Evolutionary conservation across 1,140 invertebrate genomes (phyloP), one percentile per base, ranked within the genome.

Genomic region (Tetranychus cinnabarinus): DNA sequence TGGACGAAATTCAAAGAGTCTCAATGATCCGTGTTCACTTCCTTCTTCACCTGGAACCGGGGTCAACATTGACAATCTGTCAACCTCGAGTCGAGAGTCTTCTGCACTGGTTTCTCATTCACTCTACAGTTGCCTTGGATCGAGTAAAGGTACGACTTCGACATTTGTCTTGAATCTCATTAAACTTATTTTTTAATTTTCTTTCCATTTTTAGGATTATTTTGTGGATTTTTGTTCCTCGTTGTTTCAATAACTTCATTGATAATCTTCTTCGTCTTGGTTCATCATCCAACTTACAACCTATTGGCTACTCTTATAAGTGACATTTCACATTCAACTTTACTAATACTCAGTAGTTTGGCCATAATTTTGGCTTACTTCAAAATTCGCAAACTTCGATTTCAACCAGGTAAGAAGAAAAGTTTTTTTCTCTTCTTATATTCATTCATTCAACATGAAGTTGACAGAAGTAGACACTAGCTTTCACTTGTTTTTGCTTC

Each of bases 191-290:
- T 36, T 60, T 23, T 58, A 13, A 58, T 58, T 60, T 52, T 60
- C 10, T 10, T 13, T 31, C 10, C 2, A 23, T 33, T 52, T 37
- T 39, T 23, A 70, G 88, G 88, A 62, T 78, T 93, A n/a, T 93
- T 93, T 79, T 86, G 88, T 72, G 88, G 88, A 63, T 79, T 92
- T 23, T 78, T 93, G 31, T 78, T 90, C 47, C 75, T 92, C 59
- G 88, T 91, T 39, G 85, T 83, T n/a, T 86, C 87, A 5, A 76
- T 91, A 52, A 92, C 91, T 70, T 91, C 87, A 71, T 75, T 92
- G 68, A 91, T 92, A 66, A 79, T 92, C 37, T 93, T 91, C 81
- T 92, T 92, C 75, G 88, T 92, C 45, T 76, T 91, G 63, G 85
- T 91, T 64, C 83, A 82, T 71, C 64, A 69, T 63, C 57, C 64